Percentiles rank a stretch among this genome's conserved stretches.
phyloP scores from a whole-genome alignment of 2,113 vertebrate species.

The Scopus umbretta region DNA sequence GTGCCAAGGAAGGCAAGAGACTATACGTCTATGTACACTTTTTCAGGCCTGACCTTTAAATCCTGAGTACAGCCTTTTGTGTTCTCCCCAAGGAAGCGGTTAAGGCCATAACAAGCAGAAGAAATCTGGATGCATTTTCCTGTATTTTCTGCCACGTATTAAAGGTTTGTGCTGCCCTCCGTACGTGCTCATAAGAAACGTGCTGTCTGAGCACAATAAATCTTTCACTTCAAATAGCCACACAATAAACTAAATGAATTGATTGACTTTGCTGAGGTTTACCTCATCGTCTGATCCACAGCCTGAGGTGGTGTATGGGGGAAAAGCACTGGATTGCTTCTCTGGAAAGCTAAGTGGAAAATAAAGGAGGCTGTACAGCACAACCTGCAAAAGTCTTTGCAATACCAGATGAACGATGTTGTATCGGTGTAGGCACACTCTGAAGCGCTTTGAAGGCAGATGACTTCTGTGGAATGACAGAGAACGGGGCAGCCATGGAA shows the following conservation, averaged over 20 bases:
- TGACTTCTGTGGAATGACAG: too few species aligned
- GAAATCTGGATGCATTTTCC: neutral
- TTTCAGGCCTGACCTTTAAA: neutral
- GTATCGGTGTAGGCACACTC: neutral
- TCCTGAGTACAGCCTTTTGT: neutral
- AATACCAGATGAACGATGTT: neutral
- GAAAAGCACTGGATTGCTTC: neutral
- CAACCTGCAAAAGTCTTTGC: neutral
- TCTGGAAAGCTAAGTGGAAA: neutral
- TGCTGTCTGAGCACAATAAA: neutral
- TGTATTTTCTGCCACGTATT: neutral
- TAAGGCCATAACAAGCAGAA: neutral
- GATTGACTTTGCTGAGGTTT: neutral
- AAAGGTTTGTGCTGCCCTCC: neutral
- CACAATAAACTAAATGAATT: neutral
- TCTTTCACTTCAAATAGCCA: neutral
- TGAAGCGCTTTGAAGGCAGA: neutral
- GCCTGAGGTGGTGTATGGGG: neutral
- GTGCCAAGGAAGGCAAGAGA: neutral
- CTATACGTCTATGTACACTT: neutral
- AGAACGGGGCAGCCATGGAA: neutral
- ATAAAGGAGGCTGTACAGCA: neutral
- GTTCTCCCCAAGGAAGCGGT: neutral
- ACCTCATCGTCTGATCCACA: neutral
- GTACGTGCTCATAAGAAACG: accelerated